phyloP scores from a whole-genome alignment of 1,140 invertebrate species.

The Eurytemora carolleeae region DNA sequence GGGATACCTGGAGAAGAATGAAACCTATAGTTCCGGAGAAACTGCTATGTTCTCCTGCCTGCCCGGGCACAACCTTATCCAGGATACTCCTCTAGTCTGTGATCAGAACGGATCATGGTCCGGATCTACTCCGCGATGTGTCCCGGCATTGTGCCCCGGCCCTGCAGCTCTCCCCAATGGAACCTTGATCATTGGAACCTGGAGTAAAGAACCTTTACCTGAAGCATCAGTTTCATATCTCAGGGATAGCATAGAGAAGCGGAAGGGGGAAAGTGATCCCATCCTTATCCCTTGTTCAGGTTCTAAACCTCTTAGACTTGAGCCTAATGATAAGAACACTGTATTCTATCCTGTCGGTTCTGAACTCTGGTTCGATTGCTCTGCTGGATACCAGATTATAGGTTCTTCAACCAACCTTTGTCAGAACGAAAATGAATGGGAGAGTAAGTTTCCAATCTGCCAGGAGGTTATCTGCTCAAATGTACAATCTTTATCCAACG shows the following conservation, averaged over 20 bases:
- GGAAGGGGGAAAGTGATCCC: not conserved
- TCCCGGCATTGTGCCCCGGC: not conserved
- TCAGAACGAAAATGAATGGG: not conserved
- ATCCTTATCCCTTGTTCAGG: not conserved
- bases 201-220: not conserved
- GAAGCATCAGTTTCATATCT: not conserved
- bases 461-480: not conserved
- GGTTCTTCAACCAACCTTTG: not conserved
- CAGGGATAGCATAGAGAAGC: not conserved
- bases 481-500: not conserved
- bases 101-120: not conserved
- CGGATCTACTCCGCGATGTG: not conserved
- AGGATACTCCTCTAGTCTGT: not conserved
- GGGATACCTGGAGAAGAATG: not conserved
- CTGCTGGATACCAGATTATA: not conserved
- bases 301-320: not conserved
- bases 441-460: not conserved
- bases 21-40: not conserved
- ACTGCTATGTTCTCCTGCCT: not conserved
- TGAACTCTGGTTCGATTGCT: not conserved
- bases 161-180: not conserved
- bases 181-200: not conserved
- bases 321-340: not conserved
- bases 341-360: not conserved
- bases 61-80: not conserved